phyloP scores from a whole-genome alignment of 1,140 invertebrate genomes.

The Bombus waltoni region DNA sequence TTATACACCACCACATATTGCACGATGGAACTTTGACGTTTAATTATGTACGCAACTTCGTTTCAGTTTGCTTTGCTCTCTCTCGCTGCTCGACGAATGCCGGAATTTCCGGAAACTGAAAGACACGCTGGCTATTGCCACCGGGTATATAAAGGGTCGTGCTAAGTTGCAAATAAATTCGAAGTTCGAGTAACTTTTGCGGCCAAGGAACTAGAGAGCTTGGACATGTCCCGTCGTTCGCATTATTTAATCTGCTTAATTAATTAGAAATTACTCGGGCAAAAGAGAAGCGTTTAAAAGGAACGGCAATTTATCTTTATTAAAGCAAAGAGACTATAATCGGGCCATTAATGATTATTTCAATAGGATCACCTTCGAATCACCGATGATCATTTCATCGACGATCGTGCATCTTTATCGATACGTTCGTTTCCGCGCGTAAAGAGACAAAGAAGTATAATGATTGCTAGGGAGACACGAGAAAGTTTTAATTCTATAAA shows the following conservation, averaged over 20 bases:
- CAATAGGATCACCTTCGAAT: no score
- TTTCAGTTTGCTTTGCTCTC: conserved; percentile 73
- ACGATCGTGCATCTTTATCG: no score
- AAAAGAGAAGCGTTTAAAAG: neutral
- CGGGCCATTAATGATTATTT: no score
- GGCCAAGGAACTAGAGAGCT: neutral
- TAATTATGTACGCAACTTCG: conserved; percentile 78
- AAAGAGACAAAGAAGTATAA: no score
- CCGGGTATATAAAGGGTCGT: neutral
- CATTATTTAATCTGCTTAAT: neutral
- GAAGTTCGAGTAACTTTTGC: neutral
- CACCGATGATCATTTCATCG: no score
- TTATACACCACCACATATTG: conserved; percentile 63
- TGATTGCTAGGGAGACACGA: neutral
- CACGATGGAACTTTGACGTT: conserved; percentile 74
- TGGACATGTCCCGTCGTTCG: neutral
- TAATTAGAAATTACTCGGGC: neutral
- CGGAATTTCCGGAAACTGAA: conserved; percentile 19
- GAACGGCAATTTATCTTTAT: no score
- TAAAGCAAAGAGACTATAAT: no score
- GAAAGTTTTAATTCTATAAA: neutral
- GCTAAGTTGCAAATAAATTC: neutral
- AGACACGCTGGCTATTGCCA: conserved; percentile 8
- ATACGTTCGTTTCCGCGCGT: no score
- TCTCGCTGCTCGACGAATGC: conserved; percentile 25